phyloP scores from a whole-genome alignment of 2,797 vertebrate species.

The Pipistrellus pygmaeus region DNA sequence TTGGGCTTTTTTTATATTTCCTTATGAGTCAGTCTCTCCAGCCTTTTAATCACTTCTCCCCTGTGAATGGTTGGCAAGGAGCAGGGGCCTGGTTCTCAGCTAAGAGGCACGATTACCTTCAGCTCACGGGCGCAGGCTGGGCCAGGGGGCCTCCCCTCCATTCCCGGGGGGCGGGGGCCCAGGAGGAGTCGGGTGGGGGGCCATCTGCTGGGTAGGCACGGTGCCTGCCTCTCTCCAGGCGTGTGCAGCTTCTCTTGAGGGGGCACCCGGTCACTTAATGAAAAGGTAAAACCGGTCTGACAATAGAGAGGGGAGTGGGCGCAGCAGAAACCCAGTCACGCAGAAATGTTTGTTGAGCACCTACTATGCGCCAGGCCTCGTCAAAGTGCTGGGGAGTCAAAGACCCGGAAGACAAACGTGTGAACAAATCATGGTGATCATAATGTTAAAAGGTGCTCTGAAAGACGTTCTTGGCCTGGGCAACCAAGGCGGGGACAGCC shows the following conservation, averaged over 20 bases:
- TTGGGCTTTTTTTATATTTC: conserved; percentile 81
- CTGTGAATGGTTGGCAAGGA: conserved; percentile 64
- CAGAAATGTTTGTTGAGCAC: background rate
- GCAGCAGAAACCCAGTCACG: background rate
- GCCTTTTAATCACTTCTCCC: conserved; percentile 82
- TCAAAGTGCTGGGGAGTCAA: background rate
- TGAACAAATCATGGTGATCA: no score
- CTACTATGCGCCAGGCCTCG: no score
- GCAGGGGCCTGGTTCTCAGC: background rate
- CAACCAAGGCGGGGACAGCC: background rate
- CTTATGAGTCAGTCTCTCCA: conserved; percentile 83
- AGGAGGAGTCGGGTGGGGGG: background rate
- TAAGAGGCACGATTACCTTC: background rate
- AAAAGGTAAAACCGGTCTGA: background rate
- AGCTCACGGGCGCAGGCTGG: background rate
- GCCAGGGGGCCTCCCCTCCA: background rate
- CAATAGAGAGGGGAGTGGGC: background rate
- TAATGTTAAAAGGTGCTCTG: background rate
- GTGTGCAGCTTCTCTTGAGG: background rate
- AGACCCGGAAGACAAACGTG: rapidly evolving
- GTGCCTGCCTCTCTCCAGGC: background rate
- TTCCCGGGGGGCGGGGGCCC: background rate
- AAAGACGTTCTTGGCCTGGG: background rate
- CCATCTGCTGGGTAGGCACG: background rate
- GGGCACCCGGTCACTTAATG: background rate